A percentile compares a stretch with the other conserved stretches of the same genome.
phyloP scores from a whole-genome alignment of 1,140 invertebrate species.

The silkworm (Bombyx mori) region ASM3026992v2 NC_085116.1:12838001-12838500 shows the following conservation, averaged over 20 bases:
- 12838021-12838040: slow-evolving; percentile 7
- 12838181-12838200: slow-evolving; percentile 38
- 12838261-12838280: slow-evolving; percentile 16
- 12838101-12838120: slow-evolving; percentile 22
- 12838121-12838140: slow-evolving; percentile 8
- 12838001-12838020: slow-evolving; percentile 18
- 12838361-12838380: no score
- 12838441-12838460: slow-evolving; percentile 17
- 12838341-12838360: no score
- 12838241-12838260: slow-evolving; percentile 21
- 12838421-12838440: slow-evolving; percentile 33
- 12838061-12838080: slow-evolving; percentile 21
- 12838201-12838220: slow-evolving; percentile 46
- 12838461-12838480: slow-evolving; percentile 28
- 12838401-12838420: slow-evolving; percentile 31
- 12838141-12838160: slow-evolving; percentile 16
- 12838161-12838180: slow-evolving; percentile 34
- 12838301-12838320: no score
- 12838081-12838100: slow-evolving; percentile 26
- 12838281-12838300: slow-evolving; percentile 12
- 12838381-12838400: slow-evolving; percentile 17
- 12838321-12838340: no score
- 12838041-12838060: slow-evolving; percentile 28
- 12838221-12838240: slow-evolving; percentile 27
- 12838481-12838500: slow-evolving; percentile 33